Evolutionary conservation across 2,797 vertebrate genomes (phyloP).

Genomic region (Meda fulgida): DNA sequence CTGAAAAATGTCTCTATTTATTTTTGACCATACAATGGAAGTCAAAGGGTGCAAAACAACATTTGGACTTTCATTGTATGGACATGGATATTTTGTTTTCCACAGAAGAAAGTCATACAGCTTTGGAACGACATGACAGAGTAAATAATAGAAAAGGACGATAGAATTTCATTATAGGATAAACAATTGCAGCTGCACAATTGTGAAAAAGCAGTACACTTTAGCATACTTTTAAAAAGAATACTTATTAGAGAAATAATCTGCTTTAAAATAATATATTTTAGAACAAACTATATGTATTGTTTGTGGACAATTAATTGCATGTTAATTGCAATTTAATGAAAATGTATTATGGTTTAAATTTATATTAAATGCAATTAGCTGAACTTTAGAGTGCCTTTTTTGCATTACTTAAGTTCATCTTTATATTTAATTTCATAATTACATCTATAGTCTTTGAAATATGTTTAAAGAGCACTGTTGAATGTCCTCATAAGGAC

Average conservation of each 20-base stretch:
- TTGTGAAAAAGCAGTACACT: no score
- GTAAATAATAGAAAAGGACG: neutral
- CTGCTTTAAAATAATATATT: no score
- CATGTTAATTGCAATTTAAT: neutral
- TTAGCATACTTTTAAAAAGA: no score
- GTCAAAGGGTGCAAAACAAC: neutral
- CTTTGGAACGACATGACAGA: accelerated
- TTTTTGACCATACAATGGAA: neutral
- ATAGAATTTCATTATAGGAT: neutral
- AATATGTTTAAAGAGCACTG: no score
- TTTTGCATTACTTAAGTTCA: neutral
- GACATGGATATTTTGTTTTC: neutral
- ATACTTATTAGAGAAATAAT: no score
- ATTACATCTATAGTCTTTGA: no score
- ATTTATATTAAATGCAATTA: neutral
- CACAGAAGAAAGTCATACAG: neutral
- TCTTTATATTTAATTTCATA: no score
- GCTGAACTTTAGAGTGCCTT: neutral
- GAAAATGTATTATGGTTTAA: neutral
- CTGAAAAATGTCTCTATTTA: neutral
- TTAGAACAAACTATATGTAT: no score
- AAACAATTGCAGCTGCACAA: no score
- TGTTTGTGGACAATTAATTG: no score
- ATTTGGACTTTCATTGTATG: neutral
- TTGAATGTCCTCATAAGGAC: no score